These are phyloP conservation scores for Xiphorhynchus elegans DNA, from an alignment of 2,113 vertebrate genomes.

Conservation along the genomic window DNA sequence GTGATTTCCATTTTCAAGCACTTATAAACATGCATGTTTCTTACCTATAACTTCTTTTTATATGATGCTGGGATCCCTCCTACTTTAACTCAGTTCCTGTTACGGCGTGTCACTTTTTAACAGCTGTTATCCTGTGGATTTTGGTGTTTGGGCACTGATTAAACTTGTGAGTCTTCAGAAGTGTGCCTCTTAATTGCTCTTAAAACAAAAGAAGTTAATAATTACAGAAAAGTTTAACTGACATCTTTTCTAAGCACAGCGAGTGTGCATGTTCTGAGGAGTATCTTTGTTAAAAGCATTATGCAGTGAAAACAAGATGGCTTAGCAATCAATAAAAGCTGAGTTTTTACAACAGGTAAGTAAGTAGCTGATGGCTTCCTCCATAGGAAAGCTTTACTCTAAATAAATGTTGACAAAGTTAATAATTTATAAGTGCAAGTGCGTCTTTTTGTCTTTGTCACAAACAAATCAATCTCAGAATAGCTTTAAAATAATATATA, in stretches of 20 bases:
- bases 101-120: neutral
- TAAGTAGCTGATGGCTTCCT: neutral
- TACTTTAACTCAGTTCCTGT: neutral
- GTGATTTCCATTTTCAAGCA: neutral
- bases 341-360: neutral
- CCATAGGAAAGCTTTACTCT: neutral
- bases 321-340: neutral
- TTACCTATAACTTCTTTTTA: neutral
- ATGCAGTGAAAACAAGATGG: neutral
- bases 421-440: neutral
- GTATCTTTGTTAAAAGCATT: neutral
- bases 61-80: neutral
- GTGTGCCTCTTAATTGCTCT: neutral
- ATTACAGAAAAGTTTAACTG: neutral
- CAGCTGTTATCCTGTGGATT: neutral
- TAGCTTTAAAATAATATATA: neutral
- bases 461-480: neutral
- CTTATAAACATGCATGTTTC: neutral
- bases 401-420: neutral
- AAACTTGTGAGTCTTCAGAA: neutral
- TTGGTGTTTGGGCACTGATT: neutral
- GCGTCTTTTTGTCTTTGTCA: neutral
- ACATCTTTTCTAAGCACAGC: neutral
- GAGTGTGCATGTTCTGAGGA: neutral
- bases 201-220: neutral